Percentiles rank a stretch among this genome's conserved stretches.
These are phyloP conservation scores for Automeris io DNA, from an alignment of 2,888 invertebrate species.

Conservation along the genomic window DNA sequence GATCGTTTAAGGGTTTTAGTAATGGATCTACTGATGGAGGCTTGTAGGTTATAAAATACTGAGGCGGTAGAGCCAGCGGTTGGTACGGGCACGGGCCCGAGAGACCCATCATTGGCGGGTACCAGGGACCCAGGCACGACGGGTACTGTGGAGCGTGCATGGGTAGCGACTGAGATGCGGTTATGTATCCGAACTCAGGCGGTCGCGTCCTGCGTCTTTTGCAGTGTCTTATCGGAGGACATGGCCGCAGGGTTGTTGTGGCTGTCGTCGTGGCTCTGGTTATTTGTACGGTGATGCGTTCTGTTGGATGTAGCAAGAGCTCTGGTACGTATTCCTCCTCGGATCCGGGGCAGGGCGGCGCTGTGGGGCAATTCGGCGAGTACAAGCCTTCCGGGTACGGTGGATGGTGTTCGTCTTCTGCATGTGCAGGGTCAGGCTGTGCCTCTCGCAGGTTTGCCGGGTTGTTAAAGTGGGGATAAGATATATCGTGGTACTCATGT, in stretches of 20 bases:
- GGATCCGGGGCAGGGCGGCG: conserved; percentile 21
- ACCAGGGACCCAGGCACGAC: neutral
- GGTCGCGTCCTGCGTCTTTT: neutral
- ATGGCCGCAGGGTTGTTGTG: conserved; percentile 10
- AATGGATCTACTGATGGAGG: neutral
- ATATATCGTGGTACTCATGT: no score
- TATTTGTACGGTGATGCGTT: conserved; percentile 15
- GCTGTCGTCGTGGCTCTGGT: neutral
- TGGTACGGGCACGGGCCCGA: neutral
- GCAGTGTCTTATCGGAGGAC: conserved; percentile 8
- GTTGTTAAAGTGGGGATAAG: no score
- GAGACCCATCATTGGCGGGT: neutral
- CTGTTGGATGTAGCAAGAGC: conserved; percentile 12
- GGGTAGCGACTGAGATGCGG: conserved; percentile 12
- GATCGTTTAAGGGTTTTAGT: neutral
- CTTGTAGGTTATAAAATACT: neutral
- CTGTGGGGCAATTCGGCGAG: conserved; percentile 29
- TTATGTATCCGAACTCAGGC: conserved; percentile 9
- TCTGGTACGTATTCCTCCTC: neutral
- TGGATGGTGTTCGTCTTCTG: neutral
- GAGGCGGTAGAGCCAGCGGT: neutral
- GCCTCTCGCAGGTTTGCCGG: no score
- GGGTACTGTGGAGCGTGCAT: conserved; percentile 3
- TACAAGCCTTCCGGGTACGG: neutral
- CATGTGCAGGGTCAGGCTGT: no score